These are phyloP conservation scores for Sialia sialis DNA, from an alignment of 2,113 vertebrate genomes.

Conservation along the genomic window DNA sequence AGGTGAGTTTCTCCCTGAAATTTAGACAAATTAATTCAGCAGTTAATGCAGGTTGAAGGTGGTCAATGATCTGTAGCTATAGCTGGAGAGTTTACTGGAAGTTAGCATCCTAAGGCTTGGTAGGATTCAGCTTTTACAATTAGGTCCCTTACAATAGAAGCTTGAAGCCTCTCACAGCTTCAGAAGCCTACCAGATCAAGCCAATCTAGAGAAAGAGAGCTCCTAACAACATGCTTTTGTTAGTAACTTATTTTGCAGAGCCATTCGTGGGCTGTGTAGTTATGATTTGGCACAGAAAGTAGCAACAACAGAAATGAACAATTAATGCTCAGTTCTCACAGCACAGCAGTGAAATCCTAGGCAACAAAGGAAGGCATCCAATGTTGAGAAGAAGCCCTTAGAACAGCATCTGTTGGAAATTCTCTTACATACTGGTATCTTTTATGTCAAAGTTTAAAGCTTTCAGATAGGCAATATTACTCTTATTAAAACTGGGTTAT, in stretches of 20 bases:
- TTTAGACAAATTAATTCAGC: constrained; percentile 7
- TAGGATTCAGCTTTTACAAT: not conserved
- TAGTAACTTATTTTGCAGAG: not conserved
- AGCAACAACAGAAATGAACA: not conserved
- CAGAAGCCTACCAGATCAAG: not conserved
- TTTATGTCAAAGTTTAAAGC: not conserved
- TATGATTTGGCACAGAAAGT: not conserved
- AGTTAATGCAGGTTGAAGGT: not conserved
- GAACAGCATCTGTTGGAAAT: not conserved
- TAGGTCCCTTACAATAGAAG: not conserved
- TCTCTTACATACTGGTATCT: not conserved
- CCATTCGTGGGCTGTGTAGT: fast-evolving
- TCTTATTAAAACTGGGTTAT: not conserved
- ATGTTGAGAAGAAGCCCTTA: not conserved
- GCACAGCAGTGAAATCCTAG: not conserved
- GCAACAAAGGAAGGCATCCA: not conserved
- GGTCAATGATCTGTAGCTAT: not conserved
- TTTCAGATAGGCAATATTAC: not conserved
- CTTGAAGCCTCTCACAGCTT: not conserved
- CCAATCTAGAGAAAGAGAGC: not conserved
- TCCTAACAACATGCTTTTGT: not conserved
- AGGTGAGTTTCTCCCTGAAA: constrained; percentile 92
- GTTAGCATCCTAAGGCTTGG: not conserved
- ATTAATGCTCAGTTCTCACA: not conserved
- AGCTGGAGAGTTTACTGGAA: not conserved